Conservation (phyloP, 2,113 vertebrate species). For the Tympanuchus pallidicinctus region DNA sequence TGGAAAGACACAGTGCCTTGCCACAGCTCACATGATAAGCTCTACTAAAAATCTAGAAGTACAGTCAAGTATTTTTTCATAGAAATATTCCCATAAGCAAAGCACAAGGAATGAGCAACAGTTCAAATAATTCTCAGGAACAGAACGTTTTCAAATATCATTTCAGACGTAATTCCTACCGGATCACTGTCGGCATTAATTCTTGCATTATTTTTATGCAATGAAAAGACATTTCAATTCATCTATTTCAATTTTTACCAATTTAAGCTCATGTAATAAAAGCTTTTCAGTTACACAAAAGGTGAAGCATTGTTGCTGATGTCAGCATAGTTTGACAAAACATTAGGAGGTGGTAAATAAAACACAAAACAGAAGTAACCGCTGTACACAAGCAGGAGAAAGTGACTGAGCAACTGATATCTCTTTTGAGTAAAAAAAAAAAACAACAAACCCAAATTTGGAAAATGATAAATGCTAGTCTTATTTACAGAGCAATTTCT, state of each 20-base stretch:
- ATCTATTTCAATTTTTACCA: neutral
- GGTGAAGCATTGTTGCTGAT: neutral
- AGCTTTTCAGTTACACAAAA: neutral
- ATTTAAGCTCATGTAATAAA: neutral
- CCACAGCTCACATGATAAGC: neutral
- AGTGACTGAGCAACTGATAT: accelerated
- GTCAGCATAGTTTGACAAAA: neutral
- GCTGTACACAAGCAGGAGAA: neutral
- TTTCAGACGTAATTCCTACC: neutral
- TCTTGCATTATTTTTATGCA: neutral
- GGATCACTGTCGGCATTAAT: neutral
- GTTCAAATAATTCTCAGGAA: neutral
- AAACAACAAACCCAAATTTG: neutral
- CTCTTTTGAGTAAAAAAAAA: neutral
- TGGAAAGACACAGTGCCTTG: neutral
- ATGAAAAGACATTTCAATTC: neutral
- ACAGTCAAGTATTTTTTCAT: neutral
- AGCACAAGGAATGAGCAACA: neutral
- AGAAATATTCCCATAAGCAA: neutral
- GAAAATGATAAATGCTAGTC: neutral
- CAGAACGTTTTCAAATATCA: neutral
- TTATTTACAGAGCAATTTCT: neutral
- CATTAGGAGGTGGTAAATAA: neutral
- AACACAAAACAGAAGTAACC: neutral
- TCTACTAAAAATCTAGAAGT: neutral